Percentiles rank a stretch among this genome's conserved stretches.
Conservation (phyloP, 1,140 invertebrate genomes). For the Ostrea denselamellosa region DNA sequence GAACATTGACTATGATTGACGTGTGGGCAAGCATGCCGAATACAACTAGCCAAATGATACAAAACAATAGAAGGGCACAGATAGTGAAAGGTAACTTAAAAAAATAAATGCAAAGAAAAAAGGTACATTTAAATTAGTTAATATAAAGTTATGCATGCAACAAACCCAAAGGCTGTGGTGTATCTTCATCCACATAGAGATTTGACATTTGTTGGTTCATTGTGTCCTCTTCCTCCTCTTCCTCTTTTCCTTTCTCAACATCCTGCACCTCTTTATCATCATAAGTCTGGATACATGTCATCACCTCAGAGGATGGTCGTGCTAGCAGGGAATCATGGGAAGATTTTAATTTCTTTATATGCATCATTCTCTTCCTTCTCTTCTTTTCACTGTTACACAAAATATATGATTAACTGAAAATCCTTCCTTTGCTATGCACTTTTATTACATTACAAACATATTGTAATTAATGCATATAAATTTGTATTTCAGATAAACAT, state of each 20-base stretch:
- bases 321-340: neutral
- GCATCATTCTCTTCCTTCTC: conserved; percentile 18
- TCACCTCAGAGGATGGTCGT: neutral
- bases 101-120: neutral
- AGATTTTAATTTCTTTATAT: conserved; percentile 1
- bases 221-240: neutral
- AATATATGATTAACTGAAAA: too few relatives aligned
- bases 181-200: neutral
- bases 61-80: too few relatives aligned
- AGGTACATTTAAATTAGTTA: neutral
- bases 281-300: neutral
- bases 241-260: neutral
- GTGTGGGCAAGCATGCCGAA: too few relatives aligned
- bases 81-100: too few relatives aligned
- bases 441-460: too few relatives aligned
- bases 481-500: too few relatives aligned
- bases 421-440: too few relatives aligned
- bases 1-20: too few relatives aligned
- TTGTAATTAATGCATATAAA: too few relatives aligned
- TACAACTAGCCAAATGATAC: too few relatives aligned
- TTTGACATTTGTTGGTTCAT: conserved; percentile 24
- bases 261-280: neutral
- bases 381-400: neutral
- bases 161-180: neutral
- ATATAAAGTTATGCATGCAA: neutral